These are phyloP conservation scores for Lucinisca nassula DNA, from an alignment of 2,888 invertebrate genomes.

Conservation along the genomic window DNA sequence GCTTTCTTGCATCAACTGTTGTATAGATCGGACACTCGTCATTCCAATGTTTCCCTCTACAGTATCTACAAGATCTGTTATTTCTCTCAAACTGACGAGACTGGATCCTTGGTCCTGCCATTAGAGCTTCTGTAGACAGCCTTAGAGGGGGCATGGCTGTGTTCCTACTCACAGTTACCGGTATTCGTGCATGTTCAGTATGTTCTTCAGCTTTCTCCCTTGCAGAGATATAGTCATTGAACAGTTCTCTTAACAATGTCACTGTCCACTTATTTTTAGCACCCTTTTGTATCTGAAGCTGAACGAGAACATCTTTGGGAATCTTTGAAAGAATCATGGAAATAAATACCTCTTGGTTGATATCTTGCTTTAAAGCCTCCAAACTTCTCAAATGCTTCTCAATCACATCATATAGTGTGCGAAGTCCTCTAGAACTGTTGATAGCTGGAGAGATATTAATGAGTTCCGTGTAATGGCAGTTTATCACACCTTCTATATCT, in stretches of 20 bases:
- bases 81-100: too few species aligned
- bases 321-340: constrained; percentile 30
- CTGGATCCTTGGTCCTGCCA: neutral
- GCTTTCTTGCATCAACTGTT: constrained; percentile 29
- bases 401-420: neutral
- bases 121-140: neutral
- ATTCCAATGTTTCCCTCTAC: constrained; percentile 26
- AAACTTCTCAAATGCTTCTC: constrained; percentile 19
- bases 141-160: neutral
- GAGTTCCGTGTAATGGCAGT: neutral
- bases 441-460: neutral
- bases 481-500: neutral
- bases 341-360: constrained; percentile 38
- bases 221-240: constrained; percentile 16
- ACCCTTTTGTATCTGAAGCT: constrained; percentile 38
- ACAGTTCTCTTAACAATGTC: neutral
- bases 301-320: constrained; percentile 26
- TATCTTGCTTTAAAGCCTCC: constrained; percentile 22
- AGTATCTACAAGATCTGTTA: neutral
- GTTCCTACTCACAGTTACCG: neutral
- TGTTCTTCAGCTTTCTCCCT: constrained; percentile 17
- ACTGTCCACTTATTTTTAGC: constrained; percentile 16
- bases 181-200: neutral
- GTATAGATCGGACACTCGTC: constrained; percentile 35
- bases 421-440: neutral